Evolutionary conservation across 2,888 invertebrate species (phyloP), one percentile per base, ranked within the genome.

Genomic region (Nemapogon koenigi): DNA sequence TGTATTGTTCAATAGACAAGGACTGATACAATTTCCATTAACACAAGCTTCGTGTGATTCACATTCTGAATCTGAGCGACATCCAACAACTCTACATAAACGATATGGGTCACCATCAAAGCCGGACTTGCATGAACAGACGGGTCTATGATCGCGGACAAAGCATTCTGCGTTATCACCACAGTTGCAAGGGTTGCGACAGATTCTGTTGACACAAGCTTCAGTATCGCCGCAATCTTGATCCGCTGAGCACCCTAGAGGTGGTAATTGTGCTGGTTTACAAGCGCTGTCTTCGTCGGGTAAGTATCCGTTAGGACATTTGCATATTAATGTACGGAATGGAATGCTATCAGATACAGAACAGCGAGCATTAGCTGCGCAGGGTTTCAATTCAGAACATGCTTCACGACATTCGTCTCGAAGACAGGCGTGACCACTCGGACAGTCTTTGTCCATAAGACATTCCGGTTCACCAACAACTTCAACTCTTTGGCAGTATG

Each of bases 21-120:
- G 94, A 59, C 89, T 91, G 37, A 94, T 81, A 59, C 94, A 94
- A 55, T 90, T 89, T 43, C 87, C 88, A 57, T 93, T 92, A 25
- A 91, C 73, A 56, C 95, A 95, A 38, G 91, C 89, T 60, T 91
- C 88, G 47, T 88, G 87, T 3, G 87, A 85, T 47, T 88, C 87
- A 58, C 95, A 95, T 59, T 94, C 93, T 1, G 89, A 87, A 57
- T 94, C 88, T 4, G 85, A 83, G 43, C 88, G 84, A 58, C 94
- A 95, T 27, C 94, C 94, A 22, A 92, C 87, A 15, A 88, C 81
- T 51, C 85, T 84, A 58, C 95, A 95, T 35, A 83, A 82, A 19
- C 87, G 83, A 56, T 93, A 89, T 2, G 95, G 93, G 68, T 94
- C 90, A 31, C 95, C 95, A 56, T 91, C 90, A 56, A 82, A 91